These are phyloP conservation scores for Phalacrocorax brasilianus DNA, from an alignment of 2,113 vertebrate species.

Conservation along the genomic window DNA sequence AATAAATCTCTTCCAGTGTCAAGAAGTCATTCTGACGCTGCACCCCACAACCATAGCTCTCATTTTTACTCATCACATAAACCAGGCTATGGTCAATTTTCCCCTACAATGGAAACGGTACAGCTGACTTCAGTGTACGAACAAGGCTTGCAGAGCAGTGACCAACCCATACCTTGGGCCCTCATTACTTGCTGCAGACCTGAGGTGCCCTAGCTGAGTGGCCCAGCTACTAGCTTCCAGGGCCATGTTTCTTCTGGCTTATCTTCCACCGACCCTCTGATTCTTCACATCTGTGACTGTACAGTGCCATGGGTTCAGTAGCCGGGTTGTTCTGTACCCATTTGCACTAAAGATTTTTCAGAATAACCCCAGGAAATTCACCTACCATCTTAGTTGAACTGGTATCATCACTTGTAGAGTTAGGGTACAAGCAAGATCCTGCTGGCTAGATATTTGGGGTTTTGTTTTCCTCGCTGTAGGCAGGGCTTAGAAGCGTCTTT, in stretches of 20 bases:
- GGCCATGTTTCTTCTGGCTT: background rate
- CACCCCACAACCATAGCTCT: background rate
- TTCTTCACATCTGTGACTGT: background rate
- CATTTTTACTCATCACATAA: background rate
- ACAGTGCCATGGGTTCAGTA: background rate
- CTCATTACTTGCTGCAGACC: no score
- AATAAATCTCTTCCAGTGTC: background rate
- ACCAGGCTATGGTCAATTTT: background rate
- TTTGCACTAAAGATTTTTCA: background rate
- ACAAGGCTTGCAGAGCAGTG: background rate
- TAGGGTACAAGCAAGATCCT: background rate
- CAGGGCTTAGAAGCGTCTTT: background rate
- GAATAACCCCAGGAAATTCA: background rate
- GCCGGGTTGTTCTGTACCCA: background rate
- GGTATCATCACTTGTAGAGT: background rate
- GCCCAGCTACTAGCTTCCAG: background rate
- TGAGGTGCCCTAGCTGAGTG: background rate
- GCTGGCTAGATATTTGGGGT: background rate
- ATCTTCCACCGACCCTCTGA: background rate
- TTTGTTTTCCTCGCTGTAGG: background rate
- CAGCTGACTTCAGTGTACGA: rapidly evolving
- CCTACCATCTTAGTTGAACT: background rate
- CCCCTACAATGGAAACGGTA: rapidly evolving
- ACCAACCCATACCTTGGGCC: background rate
- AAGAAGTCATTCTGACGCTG: background rate